Evolutionary conservation across 2,888 invertebrate genomes (phyloP), one percentile per base, ranked within the genome.

Genomic region (Cryptocephalus primarius): DNA sequence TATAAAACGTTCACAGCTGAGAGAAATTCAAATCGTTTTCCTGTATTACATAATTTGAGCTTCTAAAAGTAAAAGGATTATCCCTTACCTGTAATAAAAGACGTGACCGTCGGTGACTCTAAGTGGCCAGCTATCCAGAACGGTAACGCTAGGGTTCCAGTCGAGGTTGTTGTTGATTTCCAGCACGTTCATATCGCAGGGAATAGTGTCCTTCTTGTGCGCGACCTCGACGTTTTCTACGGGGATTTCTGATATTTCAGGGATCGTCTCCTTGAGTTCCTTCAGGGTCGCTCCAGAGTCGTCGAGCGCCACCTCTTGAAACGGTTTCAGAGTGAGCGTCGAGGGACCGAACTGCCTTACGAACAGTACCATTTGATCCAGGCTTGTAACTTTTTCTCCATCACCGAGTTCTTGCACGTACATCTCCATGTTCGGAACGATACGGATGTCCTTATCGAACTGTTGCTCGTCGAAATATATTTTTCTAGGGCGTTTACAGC

Each of bases 71-170:
- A 32, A 9, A 51, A 43, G 41, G 43, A 55, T 22, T 22, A 22
- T 22, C 22, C 22, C 60, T n/a, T 65, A 85, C 84, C 79, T 82
- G 70, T 79, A 86, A 60, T 80, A 79, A 58, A 83, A 76, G 46
- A 83, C 74, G 58, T 73, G 72, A 40, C 82, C 83, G 64, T 79
- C 78, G 55, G 79, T 77, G 48, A 78, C 73, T 54, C 72, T 74
- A 33, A 79, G 62, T 31, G 79, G 77, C 69, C 76, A 76, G 55
- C 75, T 72, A 45, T 77, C 75, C 42, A 78, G 60, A 33, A 72
- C 67, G 8, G 73, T 70, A 8, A 74, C 68, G 51, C 73, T 54
- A 8, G 75, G 71, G 55, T 74, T 75, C 85, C 84, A 85, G 45
- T 75, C 77, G 50, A 79, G 67, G 48, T 79, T 76, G 38, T 69